Evolutionary conservation across 1,140 invertebrate species (phyloP).

Genomic region (Anadara kagoshimensis): DNA sequence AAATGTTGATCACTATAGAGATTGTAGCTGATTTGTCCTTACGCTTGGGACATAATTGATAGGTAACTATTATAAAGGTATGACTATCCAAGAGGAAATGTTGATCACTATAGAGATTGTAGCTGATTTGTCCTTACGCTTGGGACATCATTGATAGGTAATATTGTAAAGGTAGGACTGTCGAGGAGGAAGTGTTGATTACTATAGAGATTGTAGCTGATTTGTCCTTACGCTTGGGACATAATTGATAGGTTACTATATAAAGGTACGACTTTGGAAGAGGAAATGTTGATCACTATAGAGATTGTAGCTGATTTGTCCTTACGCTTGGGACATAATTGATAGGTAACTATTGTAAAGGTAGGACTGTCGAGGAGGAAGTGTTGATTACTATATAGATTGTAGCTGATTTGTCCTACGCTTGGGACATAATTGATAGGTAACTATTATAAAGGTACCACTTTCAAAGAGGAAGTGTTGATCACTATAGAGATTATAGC

Average conservation of each 20-base stretch:
- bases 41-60: slow-evolving; percentile 9
- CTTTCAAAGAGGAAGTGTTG: slow-evolving; percentile 93
- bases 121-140: slow-evolving; percentile 85
- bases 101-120: slow-evolving; percentile 94
- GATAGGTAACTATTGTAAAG: slow-evolving; percentile 54
- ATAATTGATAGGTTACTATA: slow-evolving; percentile 86
- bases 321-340: slow-evolving; percentile 7
- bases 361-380: slow-evolving; percentile 92
- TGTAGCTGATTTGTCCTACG: slow-evolving; percentile 89
- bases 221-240: slow-evolving; percentile 95
- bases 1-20: slow-evolving; percentile 91
- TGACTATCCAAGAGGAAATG: slow-evolving; percentile 93
- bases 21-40: slow-evolving; percentile 86
- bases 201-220: slow-evolving; percentile 94
- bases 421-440: background rate
- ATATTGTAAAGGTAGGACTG: too few relatives aligned
- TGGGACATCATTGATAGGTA: background rate
- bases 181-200: slow-evolving; percentile 95
- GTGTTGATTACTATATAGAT: slow-evolving; percentile 94
- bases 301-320: slow-evolving; percentile 90
- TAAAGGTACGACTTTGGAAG: slow-evolving; percentile 90
- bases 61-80: slow-evolving; percentile 67
- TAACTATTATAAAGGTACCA: too few relatives aligned
- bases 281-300: slow-evolving; percentile 91
- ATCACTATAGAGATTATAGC: slow-evolving; percentile 95